phyloP scores from a whole-genome alignment of 2,113 vertebrate genomes.

The Mugil cephalus region DNA sequence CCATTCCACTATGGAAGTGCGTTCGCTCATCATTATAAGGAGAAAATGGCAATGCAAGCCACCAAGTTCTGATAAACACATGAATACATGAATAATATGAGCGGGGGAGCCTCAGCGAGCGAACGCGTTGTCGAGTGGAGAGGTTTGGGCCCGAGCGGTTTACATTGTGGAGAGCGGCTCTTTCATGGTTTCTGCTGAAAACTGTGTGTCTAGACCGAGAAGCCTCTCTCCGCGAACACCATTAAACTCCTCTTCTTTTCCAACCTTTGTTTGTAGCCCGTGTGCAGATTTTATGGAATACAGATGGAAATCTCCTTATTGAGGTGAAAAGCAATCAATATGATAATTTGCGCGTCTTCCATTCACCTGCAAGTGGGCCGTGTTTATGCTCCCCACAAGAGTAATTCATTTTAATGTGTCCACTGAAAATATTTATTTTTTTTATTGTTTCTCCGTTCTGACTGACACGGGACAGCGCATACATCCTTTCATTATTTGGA shows the following conservation, averaged over 20 bases:
- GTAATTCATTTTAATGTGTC: conserved; percentile 75
- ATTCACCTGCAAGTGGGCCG: conserved; percentile 67
- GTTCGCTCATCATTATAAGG: conserved; percentile 73
- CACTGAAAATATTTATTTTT: conserved; percentile 58
- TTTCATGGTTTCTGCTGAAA: conserved; percentile 61
- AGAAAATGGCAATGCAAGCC: conserved; percentile 72
- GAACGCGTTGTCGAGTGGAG: conserved; percentile 76
- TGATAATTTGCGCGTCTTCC: conserved; percentile 78
- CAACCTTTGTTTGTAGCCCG: conserved; percentile 61
- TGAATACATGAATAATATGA: conserved; percentile 82
- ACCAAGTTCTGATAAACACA: conserved; percentile 79
- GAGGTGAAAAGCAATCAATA: conserved; percentile 78
- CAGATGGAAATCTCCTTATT: conserved; percentile 72
- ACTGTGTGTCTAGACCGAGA: conserved; percentile 48
- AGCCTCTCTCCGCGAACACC: conserved; percentile 44
- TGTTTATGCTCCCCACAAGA: conserved; percentile 64
- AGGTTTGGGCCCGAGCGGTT: conserved; percentile 70
- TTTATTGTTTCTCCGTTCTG: conserved; percentile 67
- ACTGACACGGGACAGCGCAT: conserved; percentile 66
- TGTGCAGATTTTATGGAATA: conserved; percentile 69
- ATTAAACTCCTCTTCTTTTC: conserved; percentile 56
- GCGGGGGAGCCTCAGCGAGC: conserved; percentile 56
- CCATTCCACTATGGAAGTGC: conserved; percentile 60
- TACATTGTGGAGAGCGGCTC: conserved; percentile 60
- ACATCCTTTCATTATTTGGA: conserved; percentile 66